Conservation (phyloP, 2,888 invertebrate genomes). For the Megalurothrips usitatus region DNA sequence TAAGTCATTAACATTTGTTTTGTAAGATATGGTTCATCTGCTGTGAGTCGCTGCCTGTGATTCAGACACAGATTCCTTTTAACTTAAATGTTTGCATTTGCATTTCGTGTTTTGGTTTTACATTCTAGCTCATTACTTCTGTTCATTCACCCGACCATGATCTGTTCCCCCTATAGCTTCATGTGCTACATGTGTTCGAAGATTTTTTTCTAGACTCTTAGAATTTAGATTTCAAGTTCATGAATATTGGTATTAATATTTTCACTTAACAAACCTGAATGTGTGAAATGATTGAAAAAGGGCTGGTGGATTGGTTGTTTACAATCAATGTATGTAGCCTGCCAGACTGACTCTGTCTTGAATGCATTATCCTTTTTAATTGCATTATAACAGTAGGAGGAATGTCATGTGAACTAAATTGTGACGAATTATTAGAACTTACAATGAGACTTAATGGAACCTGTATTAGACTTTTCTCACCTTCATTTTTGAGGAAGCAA, state of each 20-base stretch:
- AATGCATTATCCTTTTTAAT: not conserved
- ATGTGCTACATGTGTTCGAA: not conserved
- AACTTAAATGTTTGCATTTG: not conserved
- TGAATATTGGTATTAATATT: not conserved
- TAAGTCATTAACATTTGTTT: constrained; percentile 24
- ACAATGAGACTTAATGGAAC: not conserved
- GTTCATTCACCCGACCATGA: not conserved
- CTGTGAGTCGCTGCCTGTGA: constrained; percentile 18
- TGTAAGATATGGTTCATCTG: constrained; percentile 17
- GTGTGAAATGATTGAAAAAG: not conserved
- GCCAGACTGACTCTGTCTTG: not conserved
- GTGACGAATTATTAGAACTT: not conserved
- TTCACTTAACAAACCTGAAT: not conserved
- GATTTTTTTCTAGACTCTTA: not conserved
- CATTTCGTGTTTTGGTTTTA: not conserved
- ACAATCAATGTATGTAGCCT: not conserved
- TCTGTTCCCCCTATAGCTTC: not conserved
- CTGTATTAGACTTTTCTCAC: not conserved
- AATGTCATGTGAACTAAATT: not conserved
- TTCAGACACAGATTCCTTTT: not conserved
- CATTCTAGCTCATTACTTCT: not conserved
- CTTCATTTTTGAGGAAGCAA: not conserved
- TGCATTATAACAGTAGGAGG: not conserved
- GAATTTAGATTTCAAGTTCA: not conserved
- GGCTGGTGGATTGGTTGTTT: not conserved